phyloP scores from a whole-genome alignment of 2,797 vertebrate species.

The Alfaro cultratus region DNA sequence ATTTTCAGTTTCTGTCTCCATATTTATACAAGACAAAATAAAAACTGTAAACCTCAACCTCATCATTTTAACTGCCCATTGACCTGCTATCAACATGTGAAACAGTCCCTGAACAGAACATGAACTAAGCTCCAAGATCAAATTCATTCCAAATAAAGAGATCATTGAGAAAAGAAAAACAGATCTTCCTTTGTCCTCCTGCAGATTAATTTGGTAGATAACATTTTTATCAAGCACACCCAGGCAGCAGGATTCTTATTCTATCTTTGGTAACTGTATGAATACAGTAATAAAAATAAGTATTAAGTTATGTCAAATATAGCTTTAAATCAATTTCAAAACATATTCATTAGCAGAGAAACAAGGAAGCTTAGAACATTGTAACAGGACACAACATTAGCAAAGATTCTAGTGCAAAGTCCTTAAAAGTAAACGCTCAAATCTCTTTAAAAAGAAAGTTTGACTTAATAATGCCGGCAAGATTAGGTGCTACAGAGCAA shows the following conservation, averaged over 20 bases:
- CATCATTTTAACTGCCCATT: constrained; percentile 1
- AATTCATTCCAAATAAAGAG: neutral
- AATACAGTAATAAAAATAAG: neutral
- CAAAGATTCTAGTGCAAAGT: neutral
- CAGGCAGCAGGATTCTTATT: neutral
- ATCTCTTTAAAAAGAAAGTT: neutral
- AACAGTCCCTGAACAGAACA: constrained; percentile 4
- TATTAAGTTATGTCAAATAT: neutral
- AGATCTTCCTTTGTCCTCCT: neutral
- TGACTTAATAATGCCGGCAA: neutral
- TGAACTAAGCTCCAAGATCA: neutral
- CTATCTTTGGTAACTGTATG: neutral
- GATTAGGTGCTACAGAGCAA: constrained; percentile 5
- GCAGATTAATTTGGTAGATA: neutral
- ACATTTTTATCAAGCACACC: neutral
- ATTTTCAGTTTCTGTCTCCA: neutral
- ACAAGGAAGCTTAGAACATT: neutral
- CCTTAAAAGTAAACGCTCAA: neutral
- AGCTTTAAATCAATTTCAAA: neutral
- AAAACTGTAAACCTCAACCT: constrained; percentile 34
- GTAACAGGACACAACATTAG: constrained; percentile 7
- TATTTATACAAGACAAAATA: constrained; percentile 11
- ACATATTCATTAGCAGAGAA: neutral
- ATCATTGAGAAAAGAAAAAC: constrained; percentile 35
- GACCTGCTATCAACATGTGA: neutral